phyloP scores from a whole-genome alignment of 1,140 invertebrate species.

The Solenopsis fugax region DNA sequence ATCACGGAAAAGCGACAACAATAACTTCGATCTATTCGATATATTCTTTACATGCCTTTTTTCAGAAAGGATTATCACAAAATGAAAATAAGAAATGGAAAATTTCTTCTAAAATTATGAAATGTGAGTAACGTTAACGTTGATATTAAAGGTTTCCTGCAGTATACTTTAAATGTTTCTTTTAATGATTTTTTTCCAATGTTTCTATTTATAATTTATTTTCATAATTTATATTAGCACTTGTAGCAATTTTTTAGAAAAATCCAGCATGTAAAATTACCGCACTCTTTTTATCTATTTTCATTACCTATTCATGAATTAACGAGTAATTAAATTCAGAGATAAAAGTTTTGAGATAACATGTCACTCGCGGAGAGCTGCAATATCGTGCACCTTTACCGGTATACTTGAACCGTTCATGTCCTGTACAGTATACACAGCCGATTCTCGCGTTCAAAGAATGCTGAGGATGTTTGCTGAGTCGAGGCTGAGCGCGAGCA shows the following conservation, averaged over 20 bases:
- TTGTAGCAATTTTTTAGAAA: background rate
- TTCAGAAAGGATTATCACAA: background rate
- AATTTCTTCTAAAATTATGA: background rate
- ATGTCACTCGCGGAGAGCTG: conserved; percentile 1
- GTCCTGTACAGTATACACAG: conserved; percentile 16
- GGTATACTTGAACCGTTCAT: background rate
- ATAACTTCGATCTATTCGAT: no score
- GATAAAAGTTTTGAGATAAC: background rate
- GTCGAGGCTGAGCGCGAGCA: conserved; percentile 69
- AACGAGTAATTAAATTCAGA: background rate
- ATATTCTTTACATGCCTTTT: background rate
- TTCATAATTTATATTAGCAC: background rate
- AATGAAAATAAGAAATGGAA: background rate
- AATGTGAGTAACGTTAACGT: background rate
- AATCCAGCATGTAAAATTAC: background rate
- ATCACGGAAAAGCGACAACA: no score
- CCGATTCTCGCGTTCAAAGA: conserved; percentile 64
- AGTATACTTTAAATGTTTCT: background rate
- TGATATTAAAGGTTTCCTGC: background rate
- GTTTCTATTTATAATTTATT: background rate
- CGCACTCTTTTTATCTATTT: background rate
- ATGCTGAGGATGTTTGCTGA: conserved; percentile 74
- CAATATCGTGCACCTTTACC: conserved; percentile 29
- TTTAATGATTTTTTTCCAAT: background rate
- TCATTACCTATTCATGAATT: no score